Conservation (phyloP, 2,888 invertebrate species). For the Cacoxenus indagator region DNA sequence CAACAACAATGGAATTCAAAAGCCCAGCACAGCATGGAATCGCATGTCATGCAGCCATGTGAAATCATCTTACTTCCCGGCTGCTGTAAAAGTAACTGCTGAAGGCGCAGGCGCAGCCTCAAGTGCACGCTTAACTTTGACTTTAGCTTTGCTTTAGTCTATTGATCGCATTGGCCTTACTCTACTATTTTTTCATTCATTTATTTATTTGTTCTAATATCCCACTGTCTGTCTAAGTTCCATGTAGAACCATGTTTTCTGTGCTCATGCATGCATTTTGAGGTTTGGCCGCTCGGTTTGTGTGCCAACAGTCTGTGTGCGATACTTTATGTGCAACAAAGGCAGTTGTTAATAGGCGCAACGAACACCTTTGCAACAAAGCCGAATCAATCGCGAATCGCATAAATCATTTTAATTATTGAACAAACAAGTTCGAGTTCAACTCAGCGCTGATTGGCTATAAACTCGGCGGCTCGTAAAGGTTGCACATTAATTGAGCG, state of each 20-base stretch:
- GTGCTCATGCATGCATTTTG: not conserved
- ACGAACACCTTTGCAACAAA: not conserved
- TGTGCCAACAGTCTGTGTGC: too few relatives aligned
- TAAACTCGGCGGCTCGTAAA: not conserved
- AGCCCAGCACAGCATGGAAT: too few relatives aligned
- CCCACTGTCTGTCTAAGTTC: too few relatives aligned
- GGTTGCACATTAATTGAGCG: not conserved
- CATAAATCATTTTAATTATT: constrained; percentile 63
- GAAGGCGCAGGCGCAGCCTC: not conserved
- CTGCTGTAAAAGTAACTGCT: not conserved
- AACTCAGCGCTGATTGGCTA: not conserved
- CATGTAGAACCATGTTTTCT: not conserved
- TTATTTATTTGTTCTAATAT: too few relatives aligned
- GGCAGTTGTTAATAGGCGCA: not conserved
- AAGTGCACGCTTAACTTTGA: not conserved
- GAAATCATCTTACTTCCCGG: not conserved
- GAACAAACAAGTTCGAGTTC: constrained; percentile 50
- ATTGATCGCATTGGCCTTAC: not conserved
- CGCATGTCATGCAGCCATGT: not conserved
- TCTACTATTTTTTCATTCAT: too few relatives aligned
- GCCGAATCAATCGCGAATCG: constrained; percentile 34
- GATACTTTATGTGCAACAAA: not conserved
- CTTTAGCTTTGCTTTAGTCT: not conserved
- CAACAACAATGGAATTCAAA: too few relatives aligned
- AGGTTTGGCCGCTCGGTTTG: not conserved